A percentile compares a stretch with the other conserved stretches of the same genome.
These are phyloP conservation scores for Lymantria monacha DNA, from an alignment of 2,888 invertebrate species.

Conservation along the genomic window DNA sequence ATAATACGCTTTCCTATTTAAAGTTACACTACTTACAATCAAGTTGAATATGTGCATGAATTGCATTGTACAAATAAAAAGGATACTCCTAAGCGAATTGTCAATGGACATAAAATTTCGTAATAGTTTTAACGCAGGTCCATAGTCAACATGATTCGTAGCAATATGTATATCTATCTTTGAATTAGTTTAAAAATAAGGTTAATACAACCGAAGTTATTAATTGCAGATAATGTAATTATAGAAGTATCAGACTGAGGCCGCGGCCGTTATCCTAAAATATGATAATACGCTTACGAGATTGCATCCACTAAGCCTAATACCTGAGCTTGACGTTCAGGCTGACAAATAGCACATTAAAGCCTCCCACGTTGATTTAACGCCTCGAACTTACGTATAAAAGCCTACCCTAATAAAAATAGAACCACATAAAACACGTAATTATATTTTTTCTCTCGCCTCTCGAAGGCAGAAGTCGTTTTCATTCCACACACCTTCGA, in stretches of 20 bases:
- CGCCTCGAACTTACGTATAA: constrained; percentile 36
- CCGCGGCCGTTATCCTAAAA: not conserved
- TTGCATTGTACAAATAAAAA: too few relatives aligned
- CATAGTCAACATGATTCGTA: too few relatives aligned
- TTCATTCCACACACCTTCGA: constrained; percentile 61
- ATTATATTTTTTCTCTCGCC: constrained; percentile 60
- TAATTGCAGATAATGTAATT: not conserved
- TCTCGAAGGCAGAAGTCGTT: constrained; percentile 60
- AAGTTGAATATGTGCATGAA: too few relatives aligned
- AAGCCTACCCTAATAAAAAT: constrained; percentile 47
- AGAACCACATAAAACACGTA: constrained; percentile 53
- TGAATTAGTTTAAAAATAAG: too few relatives aligned
- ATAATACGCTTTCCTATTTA: too few relatives aligned
- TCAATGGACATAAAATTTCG: too few relatives aligned
- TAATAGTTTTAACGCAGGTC: too few relatives aligned
- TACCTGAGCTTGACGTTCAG: constrained; percentile 23
- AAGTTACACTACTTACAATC: too few relatives aligned
- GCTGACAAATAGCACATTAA: constrained; percentile 36
- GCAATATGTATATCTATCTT: too few relatives aligned
- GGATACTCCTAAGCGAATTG: too few relatives aligned
- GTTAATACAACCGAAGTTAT: too few relatives aligned
- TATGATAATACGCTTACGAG: constrained; percentile 3
- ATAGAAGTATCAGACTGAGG: not conserved
- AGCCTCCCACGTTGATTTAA: constrained; percentile 37
- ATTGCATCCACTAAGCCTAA: constrained; percentile 20